Evolutionary conservation across 2,797 vertebrate species (phyloP).

Genomic region (Otolemur crassicaudatus): DNA sequence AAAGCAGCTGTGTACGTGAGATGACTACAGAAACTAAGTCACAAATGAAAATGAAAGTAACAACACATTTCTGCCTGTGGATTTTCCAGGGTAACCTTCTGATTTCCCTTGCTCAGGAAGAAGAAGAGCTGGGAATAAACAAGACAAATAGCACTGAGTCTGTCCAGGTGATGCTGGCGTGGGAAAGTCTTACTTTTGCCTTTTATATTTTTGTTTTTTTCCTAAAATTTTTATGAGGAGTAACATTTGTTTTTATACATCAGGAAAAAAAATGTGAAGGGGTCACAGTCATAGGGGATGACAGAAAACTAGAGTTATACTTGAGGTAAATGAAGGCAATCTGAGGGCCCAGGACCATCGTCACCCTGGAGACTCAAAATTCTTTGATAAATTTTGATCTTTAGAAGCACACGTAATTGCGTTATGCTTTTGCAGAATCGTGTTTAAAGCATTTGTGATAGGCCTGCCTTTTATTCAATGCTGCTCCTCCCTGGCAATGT

Average conservation of each 20-base stretch:
- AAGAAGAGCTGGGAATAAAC: not conserved
- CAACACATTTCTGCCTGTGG: not conserved
- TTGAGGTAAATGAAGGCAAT: not conserved
- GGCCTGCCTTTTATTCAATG: not conserved
- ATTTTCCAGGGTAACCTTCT: not conserved
- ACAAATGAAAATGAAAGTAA: not conserved
- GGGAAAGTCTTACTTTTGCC: not conserved
- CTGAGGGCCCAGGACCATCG: not conserved
- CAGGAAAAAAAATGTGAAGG: not conserved
- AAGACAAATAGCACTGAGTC: not conserved
- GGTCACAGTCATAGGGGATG: not conserved
- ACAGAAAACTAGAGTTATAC: rapidly evolving
- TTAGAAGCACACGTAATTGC: not conserved
- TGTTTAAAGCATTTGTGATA: not conserved
- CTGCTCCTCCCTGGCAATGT: not conserved
- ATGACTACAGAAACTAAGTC: not conserved
- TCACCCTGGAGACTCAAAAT: not conserved
- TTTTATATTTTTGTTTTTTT: not conserved
- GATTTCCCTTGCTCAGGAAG: not conserved
- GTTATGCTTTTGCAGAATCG: not conserved
- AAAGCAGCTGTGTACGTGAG: not conserved
- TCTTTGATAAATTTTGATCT: not conserved
- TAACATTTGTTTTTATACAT: not conserved
- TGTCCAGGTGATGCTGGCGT: not conserved
- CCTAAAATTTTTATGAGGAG: not conserved